Percentiles rank a stretch among this genome's conserved stretches.
These are phyloP conservation scores for Drosophila prosaltans DNA, from an alignment of 1,140 invertebrate genomes.

Conservation along the genomic window DNA sequence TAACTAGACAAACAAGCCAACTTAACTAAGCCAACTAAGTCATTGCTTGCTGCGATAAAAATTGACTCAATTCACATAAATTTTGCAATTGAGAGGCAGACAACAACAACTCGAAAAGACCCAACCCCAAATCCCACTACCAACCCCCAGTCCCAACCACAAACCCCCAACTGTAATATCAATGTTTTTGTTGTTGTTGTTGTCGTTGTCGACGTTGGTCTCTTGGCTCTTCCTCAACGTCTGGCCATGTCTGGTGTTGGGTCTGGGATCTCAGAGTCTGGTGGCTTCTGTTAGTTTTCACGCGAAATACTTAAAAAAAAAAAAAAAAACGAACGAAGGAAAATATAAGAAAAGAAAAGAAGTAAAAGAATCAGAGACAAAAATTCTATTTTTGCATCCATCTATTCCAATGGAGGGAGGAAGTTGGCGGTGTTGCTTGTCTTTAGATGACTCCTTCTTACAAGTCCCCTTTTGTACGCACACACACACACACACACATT, in stretches of 20 bases:
- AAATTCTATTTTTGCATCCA: slow-evolving; percentile 78
- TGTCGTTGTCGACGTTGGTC: slow-evolving; percentile 34
- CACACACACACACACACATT: too few species aligned
- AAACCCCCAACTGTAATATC: not conserved
- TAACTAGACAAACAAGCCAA: slow-evolving; percentile 41
- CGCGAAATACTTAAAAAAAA: slow-evolving; percentile 74
- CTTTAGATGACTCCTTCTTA: slow-evolving; percentile 6
- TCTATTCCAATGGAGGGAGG: slow-evolving; percentile 44
- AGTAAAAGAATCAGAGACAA: slow-evolving; percentile 65
- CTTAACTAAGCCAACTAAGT: slow-evolving; percentile 56
- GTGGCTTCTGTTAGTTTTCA: slow-evolving; percentile 73
- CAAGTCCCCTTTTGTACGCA: not conserved
- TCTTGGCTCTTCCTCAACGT: slow-evolving; percentile 32
- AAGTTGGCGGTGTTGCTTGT: slow-evolving; percentile 24
- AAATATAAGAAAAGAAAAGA: not conserved
- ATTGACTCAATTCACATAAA: slow-evolving; percentile 80
- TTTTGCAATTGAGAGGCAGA: slow-evolving; percentile 69
- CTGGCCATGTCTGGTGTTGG: slow-evolving; percentile 38
- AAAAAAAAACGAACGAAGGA: not conserved
- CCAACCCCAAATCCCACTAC: slow-evolving; percentile 5
- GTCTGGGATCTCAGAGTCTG: slow-evolving; percentile 34
- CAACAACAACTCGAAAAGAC: not conserved
- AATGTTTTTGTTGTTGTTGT: slow-evolving; percentile 9
- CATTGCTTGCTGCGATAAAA: slow-evolving; percentile 60
- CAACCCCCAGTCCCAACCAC: not conserved